phyloP scores from a whole-genome alignment of 2,797 vertebrate species.

The Melanotaenia pygmaea region DNA sequence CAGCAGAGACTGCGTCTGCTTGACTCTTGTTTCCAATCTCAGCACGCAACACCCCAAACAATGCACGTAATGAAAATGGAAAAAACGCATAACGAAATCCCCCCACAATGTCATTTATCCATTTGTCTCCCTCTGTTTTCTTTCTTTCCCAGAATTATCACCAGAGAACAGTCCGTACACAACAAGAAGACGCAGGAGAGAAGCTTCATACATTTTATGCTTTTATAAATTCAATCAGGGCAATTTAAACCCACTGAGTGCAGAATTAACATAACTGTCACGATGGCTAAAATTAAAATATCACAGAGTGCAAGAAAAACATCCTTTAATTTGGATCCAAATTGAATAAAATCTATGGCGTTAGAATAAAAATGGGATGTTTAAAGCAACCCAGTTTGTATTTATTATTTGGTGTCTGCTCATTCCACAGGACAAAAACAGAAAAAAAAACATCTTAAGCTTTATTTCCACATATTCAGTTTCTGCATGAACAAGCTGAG shows the following conservation, averaged over 20 bases:
- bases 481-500: not conserved
- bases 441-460: not conserved
- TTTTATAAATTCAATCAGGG: conserved; percentile 36
- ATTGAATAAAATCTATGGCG: conserved; percentile 20
- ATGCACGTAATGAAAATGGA: conserved; percentile 4
- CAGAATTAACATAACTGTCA: conserved; percentile 42
- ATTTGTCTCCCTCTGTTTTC: conserved; percentile 26
- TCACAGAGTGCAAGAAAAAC: conserved; percentile 29
- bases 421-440: not conserved
- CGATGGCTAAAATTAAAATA: conserved; percentile 25
- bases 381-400: conserved; percentile 24
- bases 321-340: conserved; percentile 22
- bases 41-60: conserved; percentile 20
- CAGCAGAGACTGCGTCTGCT: conserved; percentile 36
- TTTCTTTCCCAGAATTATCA: conserved; percentile 40
- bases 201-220: conserved; percentile 28
- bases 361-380: conserved; percentile 28
- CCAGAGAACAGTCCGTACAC: conserved; percentile 21
- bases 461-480: not conserved
- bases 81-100: conserved; percentile 45
- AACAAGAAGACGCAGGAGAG: conserved; percentile 1
- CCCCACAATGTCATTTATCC: conserved; percentile 53
- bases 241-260: conserved; percentile 21
- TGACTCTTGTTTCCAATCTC: conserved; percentile 18
- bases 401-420: conserved; percentile 6